phyloP scores from a whole-genome alignment of 2,888 invertebrate species.

The Heliothis peltigera region DNA sequence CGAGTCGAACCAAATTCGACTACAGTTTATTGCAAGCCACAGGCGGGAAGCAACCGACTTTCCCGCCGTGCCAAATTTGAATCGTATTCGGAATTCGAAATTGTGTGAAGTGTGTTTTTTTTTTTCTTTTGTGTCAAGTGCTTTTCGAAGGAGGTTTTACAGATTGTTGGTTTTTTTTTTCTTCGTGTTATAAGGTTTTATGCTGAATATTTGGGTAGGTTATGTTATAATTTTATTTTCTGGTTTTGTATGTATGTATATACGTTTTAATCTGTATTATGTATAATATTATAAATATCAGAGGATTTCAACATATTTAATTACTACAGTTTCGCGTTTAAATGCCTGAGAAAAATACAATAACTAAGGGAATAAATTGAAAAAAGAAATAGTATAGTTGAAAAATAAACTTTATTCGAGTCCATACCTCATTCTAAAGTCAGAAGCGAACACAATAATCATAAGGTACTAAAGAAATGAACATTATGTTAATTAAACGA shows the following conservation, averaged over 20 bases:
- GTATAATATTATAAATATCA: too few relatives aligned
- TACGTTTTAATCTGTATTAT: too few relatives aligned
- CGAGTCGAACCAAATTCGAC: slow-evolving; percentile 61
- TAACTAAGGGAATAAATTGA: too few relatives aligned
- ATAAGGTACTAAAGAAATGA: neutral
- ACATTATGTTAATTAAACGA: neutral
- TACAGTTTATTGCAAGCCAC: slow-evolving; percentile 72
- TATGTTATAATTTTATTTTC: neutral
- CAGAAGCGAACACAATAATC: neutral
- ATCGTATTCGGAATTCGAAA: slow-evolving; percentile 37
- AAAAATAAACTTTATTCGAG: neutral
- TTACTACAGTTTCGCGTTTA: too few relatives aligned
- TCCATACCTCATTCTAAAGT: neutral
- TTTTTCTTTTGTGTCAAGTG: slow-evolving; percentile 23
- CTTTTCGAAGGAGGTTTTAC: slow-evolving; percentile 7
- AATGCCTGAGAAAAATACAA: too few relatives aligned
- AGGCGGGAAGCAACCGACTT: slow-evolving; percentile 68
- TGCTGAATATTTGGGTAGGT: neutral
- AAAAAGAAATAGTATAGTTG: too few relatives aligned
- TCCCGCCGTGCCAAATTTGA: slow-evolving; percentile 61
- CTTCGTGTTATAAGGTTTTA: slow-evolving; percentile 1
- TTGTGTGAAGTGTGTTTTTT: slow-evolving; percentile 21
- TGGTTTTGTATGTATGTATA: neutral
- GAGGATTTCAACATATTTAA: too few relatives aligned
- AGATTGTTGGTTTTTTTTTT: neutral